Percentiles rank a stretch among this genome's conserved stretches.
phyloP scores from a whole-genome alignment of 2,797 vertebrate genomes.

The Liasis olivaceus region DNA sequence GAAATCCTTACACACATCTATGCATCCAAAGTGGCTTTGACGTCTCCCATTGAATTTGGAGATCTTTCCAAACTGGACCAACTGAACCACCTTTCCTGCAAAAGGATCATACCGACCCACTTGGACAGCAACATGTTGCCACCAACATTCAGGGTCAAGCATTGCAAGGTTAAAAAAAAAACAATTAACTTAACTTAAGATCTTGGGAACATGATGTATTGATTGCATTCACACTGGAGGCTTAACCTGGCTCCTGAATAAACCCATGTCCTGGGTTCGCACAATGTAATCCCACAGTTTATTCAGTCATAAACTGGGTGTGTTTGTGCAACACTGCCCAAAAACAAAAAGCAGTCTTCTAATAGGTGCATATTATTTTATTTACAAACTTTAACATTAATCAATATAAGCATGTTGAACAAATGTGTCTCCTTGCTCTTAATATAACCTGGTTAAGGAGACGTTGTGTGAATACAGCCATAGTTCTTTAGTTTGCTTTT shows the following conservation, averaged over 20 bases:
- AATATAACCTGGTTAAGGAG: too few species aligned
- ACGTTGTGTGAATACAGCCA: too few species aligned
- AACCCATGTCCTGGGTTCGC: neutral
- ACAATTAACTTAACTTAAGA: neutral
- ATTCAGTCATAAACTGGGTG: neutral
- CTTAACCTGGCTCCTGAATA: neutral
- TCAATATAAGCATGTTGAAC: neutral
- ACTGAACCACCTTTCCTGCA: constrained; percentile 61
- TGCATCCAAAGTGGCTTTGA: constrained; percentile 60
- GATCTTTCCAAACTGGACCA: constrained; percentile 72
- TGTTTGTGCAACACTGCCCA: neutral
- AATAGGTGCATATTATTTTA: neutral
- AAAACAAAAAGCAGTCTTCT: neutral
- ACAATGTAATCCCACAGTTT: neutral
- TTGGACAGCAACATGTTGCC: constrained; percentile 74
- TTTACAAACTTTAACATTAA: neutral
- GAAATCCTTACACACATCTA: constrained; percentile 73
- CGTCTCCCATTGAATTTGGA: constrained; percentile 74
- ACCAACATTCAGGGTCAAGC: constrained; percentile 67
- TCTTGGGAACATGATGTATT: neutral
- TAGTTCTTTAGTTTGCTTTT: neutral
- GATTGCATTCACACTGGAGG: neutral
- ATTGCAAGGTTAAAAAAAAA: constrained; percentile 69
- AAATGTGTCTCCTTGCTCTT: too few species aligned
- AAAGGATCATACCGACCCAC: constrained; percentile 76